Base-by-base conservation (phyloP, 2,888 invertebrate genomes). In the Lymantria dispar region DNA sequence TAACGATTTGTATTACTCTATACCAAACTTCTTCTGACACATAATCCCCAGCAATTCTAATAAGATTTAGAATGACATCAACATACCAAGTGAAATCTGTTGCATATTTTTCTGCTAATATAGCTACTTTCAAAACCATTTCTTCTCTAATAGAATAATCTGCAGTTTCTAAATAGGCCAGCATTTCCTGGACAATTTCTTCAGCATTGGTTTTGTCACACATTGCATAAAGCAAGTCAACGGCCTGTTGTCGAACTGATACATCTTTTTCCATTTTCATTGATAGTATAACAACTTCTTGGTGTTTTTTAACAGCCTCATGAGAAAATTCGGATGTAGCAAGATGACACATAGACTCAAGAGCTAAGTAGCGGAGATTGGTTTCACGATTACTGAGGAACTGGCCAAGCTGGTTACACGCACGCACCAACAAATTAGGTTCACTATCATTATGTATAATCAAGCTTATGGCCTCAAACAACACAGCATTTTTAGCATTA, bases 21-120 rank as follows among this genome's bases (percentile, higher is more conserved):
- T 99, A 99, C 99, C 99, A 99, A 37, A 99, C 99, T 92, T 99
- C 99, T 87, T 99, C 99, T 53, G 98, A 98, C 29, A 99, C 99
- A 91, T 99, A 99, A 86, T 99, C 99, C 53, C 99, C 99, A 70
- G 99, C 99, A 90, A 99, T 98, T 90, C 99, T 95, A 72, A 99
- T 99, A 60, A 99, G 93, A 93, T 99, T 99, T 57, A 99, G 93
- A 73, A 99, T 99, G 11, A 99, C 99, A 91, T 99, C 99, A 62
- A 97, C 97, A 83, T 92, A 99, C 99, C 99, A 99, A 45, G 99
- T 99, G 80, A 98, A 99, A 86, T 99, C 99, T 45, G 98, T 98
- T 13, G 99, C 99, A 90, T 99, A 99, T 88, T 99, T 99, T 87
- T 99, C 99, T 43, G 99, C 98, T 61, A 99, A 91, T 76, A 99